Conservation (phyloP, 2,797 vertebrate species). For the Clarias laeviceps region DNA sequence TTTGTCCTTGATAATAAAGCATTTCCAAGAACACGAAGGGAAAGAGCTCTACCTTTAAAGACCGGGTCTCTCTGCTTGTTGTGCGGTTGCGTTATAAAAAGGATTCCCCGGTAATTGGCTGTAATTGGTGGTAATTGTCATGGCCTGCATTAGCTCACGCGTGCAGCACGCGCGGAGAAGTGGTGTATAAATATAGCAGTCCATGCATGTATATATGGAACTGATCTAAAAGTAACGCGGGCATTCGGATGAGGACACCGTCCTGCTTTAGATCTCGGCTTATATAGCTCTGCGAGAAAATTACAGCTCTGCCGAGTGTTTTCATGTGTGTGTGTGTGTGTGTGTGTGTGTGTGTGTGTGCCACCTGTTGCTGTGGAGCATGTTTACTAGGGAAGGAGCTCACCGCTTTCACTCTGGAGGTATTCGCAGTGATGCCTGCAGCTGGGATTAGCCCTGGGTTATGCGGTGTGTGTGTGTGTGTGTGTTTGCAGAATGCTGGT, state of each 20-base stretch:
- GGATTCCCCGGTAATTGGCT: conserved; percentile 40
- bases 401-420: conserved; percentile 18
- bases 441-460: conserved; percentile 61
- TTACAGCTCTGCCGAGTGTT: conserved; percentile 24
- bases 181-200: conserved; percentile 37
- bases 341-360: conserved; percentile 10
- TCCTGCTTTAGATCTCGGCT: conserved; percentile 23
- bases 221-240: conserved; percentile 37
- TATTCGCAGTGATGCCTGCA: conserved; percentile 41
- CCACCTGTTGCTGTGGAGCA: conserved; percentile 32
- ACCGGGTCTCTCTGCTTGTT: conserved; percentile 8
- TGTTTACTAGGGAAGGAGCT: conserved; percentile 24
- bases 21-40: not conserved
- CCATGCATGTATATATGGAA: conserved; percentile 43
- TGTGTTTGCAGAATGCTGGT: conserved; percentile 51
- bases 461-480: no score
- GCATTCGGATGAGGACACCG: conserved; percentile 33
- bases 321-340: conserved; percentile 16
- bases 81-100: conserved; percentile 39
- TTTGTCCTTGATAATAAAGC: conserved; percentile 8
- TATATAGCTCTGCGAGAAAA: conserved; percentile 30
- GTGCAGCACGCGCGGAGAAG: conserved; percentile 24
- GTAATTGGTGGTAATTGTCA: conserved; percentile 39
- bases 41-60: conserved; percentile 2
- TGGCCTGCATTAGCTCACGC: conserved; percentile 40